These are phyloP conservation scores for Siniperca obscura DNA, from an alignment of 2,797 vertebrate species.

Conservation along the genomic window DNA sequence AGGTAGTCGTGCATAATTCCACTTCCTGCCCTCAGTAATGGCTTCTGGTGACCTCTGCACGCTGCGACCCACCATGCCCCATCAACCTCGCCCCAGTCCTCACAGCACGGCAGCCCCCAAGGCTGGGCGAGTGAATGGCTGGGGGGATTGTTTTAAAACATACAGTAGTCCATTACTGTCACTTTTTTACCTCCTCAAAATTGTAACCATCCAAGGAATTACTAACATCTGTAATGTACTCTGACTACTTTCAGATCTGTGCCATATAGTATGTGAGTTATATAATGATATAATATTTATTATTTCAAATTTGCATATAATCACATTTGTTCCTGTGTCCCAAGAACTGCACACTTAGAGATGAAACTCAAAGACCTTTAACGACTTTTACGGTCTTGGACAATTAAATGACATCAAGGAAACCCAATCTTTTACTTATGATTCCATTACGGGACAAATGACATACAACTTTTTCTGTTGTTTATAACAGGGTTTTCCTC, in stretches of 20 bases:
- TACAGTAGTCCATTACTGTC: background rate
- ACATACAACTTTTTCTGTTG: background rate
- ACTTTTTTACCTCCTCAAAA: background rate
- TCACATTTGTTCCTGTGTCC: background rate
- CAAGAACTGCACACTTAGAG: background rate
- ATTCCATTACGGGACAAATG: background rate
- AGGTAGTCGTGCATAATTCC: constrained; percentile 75
- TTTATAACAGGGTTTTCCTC: background rate
- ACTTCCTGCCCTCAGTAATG: constrained; percentile 73
- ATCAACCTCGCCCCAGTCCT: constrained; percentile 48
- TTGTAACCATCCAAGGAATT: too few relatives aligned
- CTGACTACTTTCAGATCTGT: too few relatives aligned
- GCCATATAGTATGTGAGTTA: too few relatives aligned
- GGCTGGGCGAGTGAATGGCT: constrained; percentile 6
- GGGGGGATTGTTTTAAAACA: constrained; percentile 13
- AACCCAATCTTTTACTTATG: background rate
- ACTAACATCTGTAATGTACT: too few relatives aligned
- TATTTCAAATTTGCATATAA: background rate
- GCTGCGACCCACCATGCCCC: constrained; percentile 49
- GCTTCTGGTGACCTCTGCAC: constrained; percentile 62
- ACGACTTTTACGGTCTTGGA: background rate
- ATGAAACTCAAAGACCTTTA: background rate
- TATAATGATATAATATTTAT: background rate
- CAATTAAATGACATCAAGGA: background rate
- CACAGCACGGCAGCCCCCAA: constrained; percentile 24